Evolutionary conservation across 2,113 vertebrate species (phyloP).

Genomic region (Scopus umbretta): DNA sequence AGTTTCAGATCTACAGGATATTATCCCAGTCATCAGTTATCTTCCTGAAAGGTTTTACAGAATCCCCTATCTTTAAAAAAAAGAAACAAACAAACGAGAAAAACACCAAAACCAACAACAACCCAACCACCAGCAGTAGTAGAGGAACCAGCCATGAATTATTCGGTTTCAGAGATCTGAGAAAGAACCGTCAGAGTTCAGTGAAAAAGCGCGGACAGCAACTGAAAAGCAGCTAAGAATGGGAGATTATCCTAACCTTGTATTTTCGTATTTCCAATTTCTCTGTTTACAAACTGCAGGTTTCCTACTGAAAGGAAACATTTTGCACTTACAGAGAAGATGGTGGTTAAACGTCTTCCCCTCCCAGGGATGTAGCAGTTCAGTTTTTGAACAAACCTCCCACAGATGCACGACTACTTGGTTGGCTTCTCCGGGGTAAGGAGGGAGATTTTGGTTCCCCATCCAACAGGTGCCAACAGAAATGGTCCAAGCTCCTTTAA

Average conservation of each 20-base stretch:
- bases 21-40: background rate
- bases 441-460: background rate
- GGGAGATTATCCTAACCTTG: background rate
- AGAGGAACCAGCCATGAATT: background rate
- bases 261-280: background rate
- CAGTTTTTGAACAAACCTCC: background rate
- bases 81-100: background rate
- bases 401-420: accelerated
- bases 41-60: background rate
- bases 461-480: background rate
- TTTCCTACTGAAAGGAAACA: background rate
- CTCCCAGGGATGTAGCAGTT: background rate
- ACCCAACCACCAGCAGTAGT: background rate
- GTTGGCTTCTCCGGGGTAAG: background rate
- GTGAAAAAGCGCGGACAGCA: background rate
- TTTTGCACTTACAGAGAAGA: background rate
- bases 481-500: background rate
- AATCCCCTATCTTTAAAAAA: background rate
- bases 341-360: background rate
- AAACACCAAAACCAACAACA: background rate
- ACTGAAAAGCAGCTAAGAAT: background rate
- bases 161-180: background rate
- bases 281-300: background rate
- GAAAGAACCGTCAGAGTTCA: background rate
- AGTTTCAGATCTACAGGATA: background rate